Conservation (phyloP, 1,140 invertebrate genomes). For the Drosophila orena region DNA sequence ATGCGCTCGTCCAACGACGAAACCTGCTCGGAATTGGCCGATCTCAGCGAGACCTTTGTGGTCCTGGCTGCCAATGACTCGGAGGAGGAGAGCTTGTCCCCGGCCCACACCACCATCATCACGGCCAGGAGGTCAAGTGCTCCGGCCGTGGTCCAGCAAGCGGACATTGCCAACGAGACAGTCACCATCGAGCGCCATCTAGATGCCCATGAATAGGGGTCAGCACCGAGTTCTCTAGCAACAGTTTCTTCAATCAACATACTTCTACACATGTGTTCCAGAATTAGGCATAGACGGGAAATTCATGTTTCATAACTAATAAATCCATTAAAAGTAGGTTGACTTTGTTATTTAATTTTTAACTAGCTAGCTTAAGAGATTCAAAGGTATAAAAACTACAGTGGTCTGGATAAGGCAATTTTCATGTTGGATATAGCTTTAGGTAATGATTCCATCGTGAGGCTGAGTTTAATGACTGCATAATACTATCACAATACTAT, state of each 20-base stretch:
- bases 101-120: constrained; percentile 72
- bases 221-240: constrained; percentile 46
- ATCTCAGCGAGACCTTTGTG: constrained; percentile 65
- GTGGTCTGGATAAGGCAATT: too few relatives aligned
- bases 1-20: constrained; percentile 74
- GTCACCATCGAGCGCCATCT: constrained; percentile 51
- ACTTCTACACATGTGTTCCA: constrained; percentile 48
- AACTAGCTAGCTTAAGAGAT: neutral
- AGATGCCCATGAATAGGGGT: constrained; percentile 29
- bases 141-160: constrained; percentile 42
- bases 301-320: constrained; percentile 30
- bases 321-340: constrained; percentile 16
- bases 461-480: neutral
- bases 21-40: constrained; percentile 54
- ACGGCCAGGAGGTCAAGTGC: constrained; percentile 64
- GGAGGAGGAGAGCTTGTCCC: constrained; percentile 67
- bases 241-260: constrained; percentile 36
- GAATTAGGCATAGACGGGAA: constrained; percentile 19
- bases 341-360: neutral
- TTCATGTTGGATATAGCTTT: too few relatives aligned
- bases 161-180: constrained; percentile 37
- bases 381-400: neutral
- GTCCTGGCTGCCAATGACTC: constrained; percentile 33
- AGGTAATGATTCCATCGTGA: neutral
- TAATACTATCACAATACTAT: neutral